Conservation (phyloP, 2,797 vertebrate species). For the Acrossocheilus fasciatus region DNA sequence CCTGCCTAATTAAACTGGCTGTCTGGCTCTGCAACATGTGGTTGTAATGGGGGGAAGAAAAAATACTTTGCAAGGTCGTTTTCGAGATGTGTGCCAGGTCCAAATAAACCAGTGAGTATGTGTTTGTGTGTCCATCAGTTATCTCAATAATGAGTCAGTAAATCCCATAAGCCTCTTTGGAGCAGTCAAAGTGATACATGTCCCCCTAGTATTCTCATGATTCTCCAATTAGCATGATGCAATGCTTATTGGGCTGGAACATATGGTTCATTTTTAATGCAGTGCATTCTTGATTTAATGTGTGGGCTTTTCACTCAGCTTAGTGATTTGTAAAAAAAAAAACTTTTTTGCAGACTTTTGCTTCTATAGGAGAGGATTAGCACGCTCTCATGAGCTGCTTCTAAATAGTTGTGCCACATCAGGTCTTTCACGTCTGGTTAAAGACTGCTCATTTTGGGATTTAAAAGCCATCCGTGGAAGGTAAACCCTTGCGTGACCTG, state of each 20-base stretch:
- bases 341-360: slow-evolving; percentile 38
- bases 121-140: slow-evolving; percentile 31
- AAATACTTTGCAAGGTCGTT: neutral
- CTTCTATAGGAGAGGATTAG: slow-evolving; percentile 43
- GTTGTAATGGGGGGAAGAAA: neutral
- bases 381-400: slow-evolving; percentile 19
- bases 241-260: slow-evolving; percentile 28
- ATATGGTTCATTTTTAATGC: slow-evolving; percentile 52
- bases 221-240: slow-evolving; percentile 51
- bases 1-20: slow-evolving; percentile 71
- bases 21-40: slow-evolving; percentile 57
- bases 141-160: slow-evolving; percentile 38
- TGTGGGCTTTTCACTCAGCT: slow-evolving; percentile 54
- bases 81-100: neutral
- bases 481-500: slow-evolving; percentile 47
- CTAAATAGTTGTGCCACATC: slow-evolving; percentile 49
- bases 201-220: slow-evolving; percentile 32
- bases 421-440: slow-evolving; percentile 46
- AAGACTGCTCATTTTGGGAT: slow-evolving; percentile 41
- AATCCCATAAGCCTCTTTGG: slow-evolving; percentile 45
- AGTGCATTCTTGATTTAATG: slow-evolving; percentile 50
- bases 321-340: slow-evolving; percentile 36
- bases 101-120: slow-evolving; percentile 1
- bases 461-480: slow-evolving; percentile 35
- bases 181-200: slow-evolving; percentile 39